Base-by-base conservation (phyloP, 2,113 vertebrate genomes). In the Promerops cafer region DNA sequence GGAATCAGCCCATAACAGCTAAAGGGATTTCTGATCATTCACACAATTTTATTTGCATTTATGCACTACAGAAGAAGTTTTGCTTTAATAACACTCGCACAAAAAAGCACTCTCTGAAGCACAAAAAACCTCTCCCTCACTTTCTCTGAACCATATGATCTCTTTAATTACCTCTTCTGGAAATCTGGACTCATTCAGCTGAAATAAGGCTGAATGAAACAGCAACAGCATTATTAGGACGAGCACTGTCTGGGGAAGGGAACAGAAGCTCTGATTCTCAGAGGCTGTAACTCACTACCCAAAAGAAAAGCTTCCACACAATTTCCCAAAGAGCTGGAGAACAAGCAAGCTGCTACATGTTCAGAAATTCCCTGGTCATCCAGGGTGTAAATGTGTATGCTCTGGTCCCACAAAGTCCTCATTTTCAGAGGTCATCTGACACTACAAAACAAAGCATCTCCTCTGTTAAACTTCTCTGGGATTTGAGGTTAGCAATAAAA, bases 1-100 rank as follows among this genome's bases (percentile, higher is more conserved):
- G 21, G 63, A 74, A 66, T 16, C 39, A 57, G 11, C 4, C 53
- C 49, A 3, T 33, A 17, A 70, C 2, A 0, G 0, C 2, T 50
- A 6, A 77, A 86, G 64, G 27, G 9, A 10, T 79, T 40, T 86
- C 33, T 64, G 19, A 71, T 42, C 16, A 28, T 63, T 66, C 13
- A 23, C 10, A 56, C 24, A 1, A 11, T 37, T 53, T 39, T 61
- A 13, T 61, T 60, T 47, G 53, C 27, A 52, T 69, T 69, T 40
- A 28, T 20, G 12, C 49, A 59, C 9, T 12, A 59, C 7, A 82
- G 12, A 44, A 44, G 22, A 18, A 18, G 10, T 59, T 88, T 28
- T 75, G 19, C 31, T 69, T 94, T 47, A 84, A 4, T 5, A 56
- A 42, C 39, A 40, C 39, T 54, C 52, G n/a, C n/a, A n/a, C n/a